These are phyloP conservation scores for Drosophila kuntzei DNA, from an alignment of 2,888 invertebrate genomes.

Conservation along the genomic window DNA sequence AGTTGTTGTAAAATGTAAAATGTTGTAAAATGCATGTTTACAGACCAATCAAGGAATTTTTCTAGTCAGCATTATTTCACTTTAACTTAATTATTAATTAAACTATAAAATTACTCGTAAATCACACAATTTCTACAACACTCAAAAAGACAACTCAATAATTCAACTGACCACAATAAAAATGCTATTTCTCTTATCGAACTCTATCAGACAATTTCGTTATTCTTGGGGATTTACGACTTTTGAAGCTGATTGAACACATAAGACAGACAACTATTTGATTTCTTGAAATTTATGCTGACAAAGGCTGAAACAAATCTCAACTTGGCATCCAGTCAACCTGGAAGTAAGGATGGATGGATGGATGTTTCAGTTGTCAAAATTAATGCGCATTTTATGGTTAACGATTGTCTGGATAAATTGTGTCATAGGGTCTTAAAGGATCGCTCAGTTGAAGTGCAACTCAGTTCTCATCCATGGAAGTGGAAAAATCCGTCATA, in stretches of 20 bases:
- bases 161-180: slow-evolving; percentile 7
- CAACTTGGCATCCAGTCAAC: slow-evolving; percentile 7
- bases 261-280: slow-evolving; percentile 35
- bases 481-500: slow-evolving; percentile 18
- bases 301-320: slow-evolving; percentile 20
- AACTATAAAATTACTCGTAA: slow-evolving; percentile 3
- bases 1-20: no score
- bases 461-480: not conserved
- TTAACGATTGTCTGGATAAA: slow-evolving; percentile 44
- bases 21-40: not conserved
- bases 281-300: slow-evolving; percentile 53
- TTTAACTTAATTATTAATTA: not conserved
- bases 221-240: slow-evolving; percentile 41
- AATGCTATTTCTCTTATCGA: slow-evolving; percentile 8
- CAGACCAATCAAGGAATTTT: not conserved
- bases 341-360: not conserved
- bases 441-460: not conserved
- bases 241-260: slow-evolving; percentile 40
- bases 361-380: slow-evolving; percentile 24
- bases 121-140: not conserved
- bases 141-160: not conserved
- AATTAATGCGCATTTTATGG: slow-evolving; percentile 34
- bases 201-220: slow-evolving; percentile 17
- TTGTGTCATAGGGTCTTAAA: slow-evolving; percentile 47
- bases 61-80: no score